Evolutionary conservation across 2,888 invertebrate species (phyloP), one percentile per base, ranked within the genome.

Genomic region (Trichopoda pennipes): DNA sequence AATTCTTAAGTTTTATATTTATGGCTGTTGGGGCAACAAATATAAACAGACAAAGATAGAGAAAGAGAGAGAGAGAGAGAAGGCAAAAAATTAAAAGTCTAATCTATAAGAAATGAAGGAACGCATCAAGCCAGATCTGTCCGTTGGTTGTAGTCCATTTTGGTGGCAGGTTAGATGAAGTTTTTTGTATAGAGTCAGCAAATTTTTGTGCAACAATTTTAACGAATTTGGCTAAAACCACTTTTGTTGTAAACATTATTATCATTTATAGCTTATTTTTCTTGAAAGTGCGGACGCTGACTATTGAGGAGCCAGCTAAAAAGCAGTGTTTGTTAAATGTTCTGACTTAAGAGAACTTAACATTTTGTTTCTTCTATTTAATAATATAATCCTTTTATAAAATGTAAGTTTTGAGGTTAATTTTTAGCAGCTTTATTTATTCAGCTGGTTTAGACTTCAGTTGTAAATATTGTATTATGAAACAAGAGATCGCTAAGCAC

Each of bases 161-260:
- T 74, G 74, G 78, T 77, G 58, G 23, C 51, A 73, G 55, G n/a
- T 63, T 32, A n/a, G 16, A 55, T 51, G 51, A 28, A 19, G 51
- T 53, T 58, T 64, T 47, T n/a, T 63, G 55, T 23, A 23, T 35
- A 64, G 47, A 51, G 70, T 68, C 64, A 55, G 38, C 75, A 60
- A 58, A 75, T 69, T 76, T 80, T 49, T 80, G 35, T 75, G 81
- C 76, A 78, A 79, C 79, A 66, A 72, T 84, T 78, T 82, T 58
- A 81, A 80, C 85, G 73, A 85, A 83, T 84, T 85, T 85, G 85
- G 85, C 72, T 77, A 84, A 84, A 83, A 84, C 85, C 68, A 84
- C 85, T 84, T 84, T 83, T 82, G 68, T 55, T 61, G 42, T n/a
- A 56, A 72, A 77, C 66, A 73, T 72, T 81, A 55, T 49, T 69